Conservation (phyloP, 1,140 invertebrate species). For the Arion vulgaris region DNA sequence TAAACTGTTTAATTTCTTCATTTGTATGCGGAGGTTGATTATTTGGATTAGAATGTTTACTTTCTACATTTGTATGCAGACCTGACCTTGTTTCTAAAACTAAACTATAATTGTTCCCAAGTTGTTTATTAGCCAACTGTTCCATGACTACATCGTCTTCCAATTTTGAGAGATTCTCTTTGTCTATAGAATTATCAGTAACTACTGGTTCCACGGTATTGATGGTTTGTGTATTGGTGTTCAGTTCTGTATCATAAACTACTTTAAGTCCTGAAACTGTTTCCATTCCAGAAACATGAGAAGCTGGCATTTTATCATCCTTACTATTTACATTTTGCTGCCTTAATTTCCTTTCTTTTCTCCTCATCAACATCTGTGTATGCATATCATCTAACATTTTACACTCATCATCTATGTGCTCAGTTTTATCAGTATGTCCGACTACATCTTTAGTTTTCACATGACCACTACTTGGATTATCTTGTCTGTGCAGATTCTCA, state of each 20-base stretch:
- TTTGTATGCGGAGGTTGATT: not conserved
- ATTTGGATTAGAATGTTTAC: not conserved
- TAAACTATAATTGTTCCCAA: not conserved
- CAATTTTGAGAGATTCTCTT: not conserved
- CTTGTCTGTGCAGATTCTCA: not conserved
- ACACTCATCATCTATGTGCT: slow-evolving; percentile 8
- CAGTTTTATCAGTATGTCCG: not conserved
- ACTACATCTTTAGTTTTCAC: not conserved
- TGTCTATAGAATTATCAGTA: not conserved
- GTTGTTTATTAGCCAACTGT: not conserved
- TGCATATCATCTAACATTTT: slow-evolving; percentile 22
- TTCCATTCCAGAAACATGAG: not conserved
- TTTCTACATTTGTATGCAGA: not conserved
- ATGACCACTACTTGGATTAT: not conserved
- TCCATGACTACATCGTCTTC: not conserved
- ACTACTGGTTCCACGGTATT: not conserved
- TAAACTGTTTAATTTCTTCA: not conserved
- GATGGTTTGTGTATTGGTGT: not conserved
- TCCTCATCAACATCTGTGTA: slow-evolving; percentile 5
- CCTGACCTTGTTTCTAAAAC: not conserved
- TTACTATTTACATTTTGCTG: not conserved
- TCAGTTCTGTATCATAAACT: not conserved
- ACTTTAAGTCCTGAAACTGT: not conserved
- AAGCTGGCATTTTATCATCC: not conserved
- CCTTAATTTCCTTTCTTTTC: slow-evolving; percentile 4